These are phyloP conservation scores for Idaea straminata DNA, from an alignment of 2,888 invertebrate genomes.

Conservation along the genomic window DNA sequence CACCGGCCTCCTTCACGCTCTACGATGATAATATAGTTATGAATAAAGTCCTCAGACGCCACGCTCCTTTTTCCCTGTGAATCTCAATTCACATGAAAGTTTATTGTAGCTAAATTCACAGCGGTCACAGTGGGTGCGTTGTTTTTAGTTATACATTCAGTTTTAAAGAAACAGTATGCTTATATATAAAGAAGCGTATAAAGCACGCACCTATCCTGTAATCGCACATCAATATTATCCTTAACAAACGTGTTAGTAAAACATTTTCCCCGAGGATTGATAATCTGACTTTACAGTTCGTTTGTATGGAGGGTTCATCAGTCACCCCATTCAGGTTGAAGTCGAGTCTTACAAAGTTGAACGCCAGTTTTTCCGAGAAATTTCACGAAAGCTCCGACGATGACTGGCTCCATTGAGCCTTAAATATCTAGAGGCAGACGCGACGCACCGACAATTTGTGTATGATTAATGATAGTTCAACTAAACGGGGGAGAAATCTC, in stretches of 20 bases:
- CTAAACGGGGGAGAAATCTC: conserved; percentile 41
- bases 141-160: background rate
- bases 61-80: background rate
- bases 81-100: conserved; percentile 1
- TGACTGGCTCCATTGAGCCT: conserved; percentile 67
- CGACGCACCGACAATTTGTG: conserved; percentile 51
- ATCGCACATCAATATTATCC: background rate
- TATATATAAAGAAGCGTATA: background rate
- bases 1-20: background rate
- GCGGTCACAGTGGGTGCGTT: background rate
- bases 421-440: conserved; percentile 45
- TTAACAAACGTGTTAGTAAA: background rate
- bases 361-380: conserved; percentile 41
- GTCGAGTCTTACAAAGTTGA: conserved; percentile 35
- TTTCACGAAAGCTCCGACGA: conserved; percentile 45
- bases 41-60: background rate
- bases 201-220: background rate
- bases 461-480: conserved; percentile 55
- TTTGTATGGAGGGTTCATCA: conserved; percentile 31
- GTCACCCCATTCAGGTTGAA: conserved; percentile 36
- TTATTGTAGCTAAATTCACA: background rate
- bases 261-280: conserved; percentile 2
- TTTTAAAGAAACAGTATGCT: background rate
- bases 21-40: background rate
- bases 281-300: conserved; percentile 31